Base-by-base conservation (phyloP, 1,140 invertebrate genomes). In the Cotesia chilonis region DNA sequence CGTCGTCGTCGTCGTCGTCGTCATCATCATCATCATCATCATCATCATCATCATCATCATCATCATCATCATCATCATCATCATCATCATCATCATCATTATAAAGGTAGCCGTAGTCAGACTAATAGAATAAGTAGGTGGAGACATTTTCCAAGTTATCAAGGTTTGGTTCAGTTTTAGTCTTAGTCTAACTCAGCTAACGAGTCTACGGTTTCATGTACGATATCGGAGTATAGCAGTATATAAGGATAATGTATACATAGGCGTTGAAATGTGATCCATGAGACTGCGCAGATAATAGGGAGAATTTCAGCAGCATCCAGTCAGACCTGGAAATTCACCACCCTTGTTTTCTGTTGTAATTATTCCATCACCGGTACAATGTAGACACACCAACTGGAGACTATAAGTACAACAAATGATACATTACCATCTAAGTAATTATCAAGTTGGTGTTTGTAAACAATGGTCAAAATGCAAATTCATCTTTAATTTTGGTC, bases 401-500 rank as follows among this genome's bases (percentile, higher is more conserved):
- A 37, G 64, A 52, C 61, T 52, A 41, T 28, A 28, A 28, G 28
- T 28, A 66, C 63, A 41, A 10, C 28, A 72, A 66, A 66, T 51
- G 52, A 28, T 60, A 67, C 6, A 47, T 47, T 47, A 47, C 41
- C 41, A 47, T 10, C 54, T 41, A 67, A 76, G 79, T 81, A 79
- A 77, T 83, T 83, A 85, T 83, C 79, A 81, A 82, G 73, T 83
- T 81, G 79, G 74, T 28, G 3, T 28, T 28, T 73, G 73, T 51
- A 35, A 73, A 81, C 79, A 83, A 80, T 80, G 80, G 79, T 84
- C 81, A 80, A 82, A 82, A 85, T 84, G 83, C 80, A 84, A 86
- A 86, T 86, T 76, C 78, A 76, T 81, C 81, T 80, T 78, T 76
- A 84, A 84, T 82, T 85, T 83, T 74, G 80, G 83, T 85, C 83